These are phyloP conservation scores for Atta colombica DNA, from an alignment of 1,140 invertebrate species.

Conservation along the genomic window DNA sequence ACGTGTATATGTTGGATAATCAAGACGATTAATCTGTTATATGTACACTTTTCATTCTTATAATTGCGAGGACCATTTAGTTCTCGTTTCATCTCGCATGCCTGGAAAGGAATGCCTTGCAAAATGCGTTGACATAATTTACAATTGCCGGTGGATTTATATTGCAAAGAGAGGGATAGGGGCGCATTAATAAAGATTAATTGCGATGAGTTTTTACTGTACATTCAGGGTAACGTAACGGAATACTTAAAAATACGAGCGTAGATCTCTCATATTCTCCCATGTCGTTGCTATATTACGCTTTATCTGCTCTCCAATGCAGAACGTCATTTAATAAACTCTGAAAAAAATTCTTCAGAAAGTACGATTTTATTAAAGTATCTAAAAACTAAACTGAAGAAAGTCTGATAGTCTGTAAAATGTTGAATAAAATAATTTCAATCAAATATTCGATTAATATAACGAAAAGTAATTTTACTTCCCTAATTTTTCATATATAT, in stretches of 20 bases:
- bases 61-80: slow-evolving; percentile 39
- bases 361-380: no score
- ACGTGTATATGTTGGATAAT: slow-evolving; percentile 18
- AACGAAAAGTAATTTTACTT: no score
- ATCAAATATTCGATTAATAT: no score
- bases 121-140: slow-evolving; percentile 37
- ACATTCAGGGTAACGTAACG: background rate
- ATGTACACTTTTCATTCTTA: slow-evolving; percentile 23
- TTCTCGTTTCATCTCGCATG: slow-evolving; percentile 32
- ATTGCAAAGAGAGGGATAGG: background rate
- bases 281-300: background rate
- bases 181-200: slow-evolving; percentile 48
- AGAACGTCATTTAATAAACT: slow-evolving; percentile 4
- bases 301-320: slow-evolving; percentile 22
- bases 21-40: slow-evolving; percentile 23
- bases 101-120: slow-evolving; percentile 23
- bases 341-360: slow-evolving; percentile 19
- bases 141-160: slow-evolving; percentile 11
- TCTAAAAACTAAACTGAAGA: no score
- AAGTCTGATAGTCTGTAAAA: no score
- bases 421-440: no score
- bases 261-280: background rate
- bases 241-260: slow-evolving; percentile 25
- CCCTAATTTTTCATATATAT: no score
- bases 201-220: slow-evolving; percentile 29